Evolutionary conservation across 2,797 vertebrate species (phyloP), one percentile per base, ranked within the genome.

Genomic region (Sylvia borin): DNA sequence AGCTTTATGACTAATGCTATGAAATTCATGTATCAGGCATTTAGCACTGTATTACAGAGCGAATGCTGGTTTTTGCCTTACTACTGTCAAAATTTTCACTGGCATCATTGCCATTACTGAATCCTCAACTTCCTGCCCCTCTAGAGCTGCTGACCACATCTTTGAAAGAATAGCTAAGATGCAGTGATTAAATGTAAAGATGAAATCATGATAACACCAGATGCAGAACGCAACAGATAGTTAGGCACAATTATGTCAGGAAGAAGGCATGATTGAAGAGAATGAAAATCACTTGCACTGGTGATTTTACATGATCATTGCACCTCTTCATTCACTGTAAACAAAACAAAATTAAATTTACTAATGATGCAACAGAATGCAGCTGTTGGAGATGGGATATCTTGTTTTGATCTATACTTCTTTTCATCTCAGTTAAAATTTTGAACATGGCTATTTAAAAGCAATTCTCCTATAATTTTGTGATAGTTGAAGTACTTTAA

Each of bases 291-390:
- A 34, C 71, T 74, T 85, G 45, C 47, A 58, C 19, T 65, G 72
- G 38, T 86, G 66, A 87, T 85, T 92, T 80, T 6, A 4, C 20
- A 25, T 86, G 70, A 90, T 88, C 80, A 66, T 8, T 51, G 36
- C 76, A 94, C 70, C 62, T 87, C 73, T 72, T 65, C 68, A 54
- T 81, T 88, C 91, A 90, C 42, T 71, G 76, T 51, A 86, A 92
- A 93, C 60, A 86, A 90, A 91, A 64, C 60, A 78, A 91, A 85
- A 93, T 62, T 72, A 76, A 57, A 88, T 92, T 92, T 92, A 72
- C 50, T 66, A 85, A 45, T 85, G 90, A 92, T 71, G 67, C n/a
- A 77, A 65, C 61, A 77, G 74, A 96, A 96, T 73, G 71, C 93
- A 96, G 95, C 91, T 96, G 94, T 58, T 86, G 53, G 60, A 51